Evolutionary conservation across 1,140 invertebrate genomes (phyloP), one percentile per base, ranked within the genome.

Genomic region (Drosophila pseudoobscura): DNA sequence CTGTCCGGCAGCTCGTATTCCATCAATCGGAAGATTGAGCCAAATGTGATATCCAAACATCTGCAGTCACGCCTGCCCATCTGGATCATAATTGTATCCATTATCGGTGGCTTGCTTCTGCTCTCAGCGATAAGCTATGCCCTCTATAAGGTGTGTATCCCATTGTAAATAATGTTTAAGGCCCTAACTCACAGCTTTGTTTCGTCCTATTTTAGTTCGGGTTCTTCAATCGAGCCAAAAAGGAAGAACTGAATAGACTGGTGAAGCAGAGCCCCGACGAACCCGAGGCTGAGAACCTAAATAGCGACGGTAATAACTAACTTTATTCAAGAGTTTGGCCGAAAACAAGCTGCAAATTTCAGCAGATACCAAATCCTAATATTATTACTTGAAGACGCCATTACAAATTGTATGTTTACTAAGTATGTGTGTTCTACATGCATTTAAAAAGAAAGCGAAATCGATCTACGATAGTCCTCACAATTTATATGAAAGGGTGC

Each of bases 11-110:
- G 24, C 6, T 68, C 89, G 6, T 35, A 90, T 17, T 35, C 43
- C 1, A 78, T 91, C 2, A 72, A 55, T 15, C 70, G 59, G 0
- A 90, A 77, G 24, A 85, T 91, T 6, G 89, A 89, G 7, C 82
- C 90, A 13, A 90, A 90, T 62, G 72, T 91, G 13, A 90, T 92
- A 49, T 91, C 87, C 2, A 91, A 90, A 51, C 89, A 91, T 80
- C 54, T 87, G 52, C 59, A 66, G 7, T 75, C 52, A 1, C 52
- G 35, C 4, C 47, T 58, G 3, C 77, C 87, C 31, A 76, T 90
- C 35, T 92, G 91, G 91, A 70, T 90, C 15, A 80, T 80, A 7
- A 82, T 92, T 41, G 17, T 91, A 0, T 75, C 91, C 41, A 59
- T 87, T 3, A 15, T 92, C 2, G 90, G 76, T 35, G 91, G 91